Conservation (phyloP, 2,797 vertebrate genomes). For the Jordanella pulchra region DNA sequence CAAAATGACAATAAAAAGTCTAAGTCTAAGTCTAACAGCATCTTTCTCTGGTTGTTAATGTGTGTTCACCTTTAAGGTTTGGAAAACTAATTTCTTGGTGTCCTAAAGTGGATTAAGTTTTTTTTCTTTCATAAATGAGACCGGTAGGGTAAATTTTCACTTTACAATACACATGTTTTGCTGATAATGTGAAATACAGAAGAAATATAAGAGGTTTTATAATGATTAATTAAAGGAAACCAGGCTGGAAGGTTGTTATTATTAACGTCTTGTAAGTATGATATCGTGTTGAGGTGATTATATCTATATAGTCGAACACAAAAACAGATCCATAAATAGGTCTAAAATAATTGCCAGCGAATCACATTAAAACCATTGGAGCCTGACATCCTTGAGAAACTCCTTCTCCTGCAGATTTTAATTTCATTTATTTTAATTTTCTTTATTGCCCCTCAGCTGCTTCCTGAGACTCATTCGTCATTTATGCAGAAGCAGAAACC, state of each 20-base stretch:
- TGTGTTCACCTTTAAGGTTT: conserved; percentile 17
- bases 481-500: conserved; percentile 30
- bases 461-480: conserved; percentile 35
- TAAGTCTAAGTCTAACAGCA: no score
- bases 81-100: conserved; percentile 11
- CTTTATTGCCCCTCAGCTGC: conserved; percentile 40
- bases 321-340: background rate
- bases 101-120: conserved; percentile 22
- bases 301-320: background rate
- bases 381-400: conserved; percentile 13
- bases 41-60: conserved; percentile 25
- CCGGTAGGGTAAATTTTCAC: background rate
- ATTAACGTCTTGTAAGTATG: background rate
- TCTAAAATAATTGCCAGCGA: background rate
- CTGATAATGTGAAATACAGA: conserved; percentile 14
- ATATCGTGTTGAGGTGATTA: background rate
- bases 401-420: conserved; percentile 9
- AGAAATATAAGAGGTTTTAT: background rate
- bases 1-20: no score
- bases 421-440: conserved; percentile 34
- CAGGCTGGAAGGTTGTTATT: background rate
- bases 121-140: conserved; percentile 21
- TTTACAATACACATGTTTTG: background rate
- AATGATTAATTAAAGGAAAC: background rate
- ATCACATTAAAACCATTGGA: background rate